Percentiles rank a stretch among this genome's conserved stretches.
Evolutionary conservation across 2,888 invertebrate genomes (phyloP).

Genomic region (Rhagophthalmus giganteus): DNA sequence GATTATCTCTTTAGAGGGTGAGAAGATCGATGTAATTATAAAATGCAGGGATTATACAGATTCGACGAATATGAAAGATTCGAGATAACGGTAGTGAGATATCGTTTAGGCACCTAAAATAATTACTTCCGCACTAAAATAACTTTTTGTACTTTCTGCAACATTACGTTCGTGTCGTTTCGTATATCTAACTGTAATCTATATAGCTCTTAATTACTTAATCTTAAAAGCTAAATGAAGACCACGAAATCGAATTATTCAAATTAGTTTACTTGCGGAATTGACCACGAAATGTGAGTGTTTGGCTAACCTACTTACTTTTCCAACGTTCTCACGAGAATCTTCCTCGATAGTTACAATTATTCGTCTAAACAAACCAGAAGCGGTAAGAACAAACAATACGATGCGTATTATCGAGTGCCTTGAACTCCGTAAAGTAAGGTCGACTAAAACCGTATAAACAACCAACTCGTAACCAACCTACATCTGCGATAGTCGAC

Average conservation of each 20-base stretch:
- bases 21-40: no score
- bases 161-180: no score
- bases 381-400: constrained; percentile 3
- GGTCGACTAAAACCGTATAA: constrained; percentile 15
- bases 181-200: no score
- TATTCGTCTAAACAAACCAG: not conserved
- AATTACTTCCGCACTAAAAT: no score
- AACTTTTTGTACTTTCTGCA: no score
- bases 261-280: not conserved
- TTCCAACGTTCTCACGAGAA: not conserved
- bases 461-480: constrained; percentile 12
- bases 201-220: not conserved
- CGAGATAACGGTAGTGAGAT: no score
- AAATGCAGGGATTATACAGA: no score
- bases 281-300: not conserved
- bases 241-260: no score
- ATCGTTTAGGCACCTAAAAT: no score
- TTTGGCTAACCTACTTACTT: not conserved
- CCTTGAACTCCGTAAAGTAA: constrained; percentile 32
- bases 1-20: no score
- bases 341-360: not conserved
- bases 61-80: no score
- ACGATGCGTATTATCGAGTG: constrained; percentile 12
- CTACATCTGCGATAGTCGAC: constrained; percentile 9
- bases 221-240: not conserved